Evolutionary conservation across 2,888 invertebrate genomes (phyloP).

Genomic region (Sphaerophoria taeniata): DNA sequence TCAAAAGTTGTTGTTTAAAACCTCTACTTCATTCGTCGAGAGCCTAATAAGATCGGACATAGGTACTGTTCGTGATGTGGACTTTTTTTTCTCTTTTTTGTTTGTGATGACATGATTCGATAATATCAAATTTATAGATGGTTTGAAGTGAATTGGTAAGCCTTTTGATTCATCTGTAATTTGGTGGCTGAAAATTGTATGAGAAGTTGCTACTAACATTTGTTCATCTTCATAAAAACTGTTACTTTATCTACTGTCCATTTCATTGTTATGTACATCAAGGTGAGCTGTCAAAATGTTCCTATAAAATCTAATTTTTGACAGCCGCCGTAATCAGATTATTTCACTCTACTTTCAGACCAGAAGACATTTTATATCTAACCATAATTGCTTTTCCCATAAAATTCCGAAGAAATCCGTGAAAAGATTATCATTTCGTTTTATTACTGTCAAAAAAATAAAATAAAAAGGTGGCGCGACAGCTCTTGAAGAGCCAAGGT

Average conservation of each 20-base stretch:
- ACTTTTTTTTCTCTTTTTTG: slow-evolving; percentile 5
- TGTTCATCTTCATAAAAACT: too few relatives aligned
- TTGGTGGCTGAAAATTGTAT: too few relatives aligned
- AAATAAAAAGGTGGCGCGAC: too few relatives aligned
- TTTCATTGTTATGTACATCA: too few relatives aligned
- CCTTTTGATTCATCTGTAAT: too few relatives aligned
- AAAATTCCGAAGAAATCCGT: not conserved
- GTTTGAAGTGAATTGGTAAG: slow-evolving; percentile 49
- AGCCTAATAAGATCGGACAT: slow-evolving; percentile 53
- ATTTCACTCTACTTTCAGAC: not conserved
- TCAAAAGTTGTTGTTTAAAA: slow-evolving; percentile 42
- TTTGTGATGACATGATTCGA: slow-evolving; percentile 67
- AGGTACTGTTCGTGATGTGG: slow-evolving; percentile 18
- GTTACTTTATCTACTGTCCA: too few relatives aligned
- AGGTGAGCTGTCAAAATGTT: not conserved
- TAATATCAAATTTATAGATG: slow-evolving; percentile 69
- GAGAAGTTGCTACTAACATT: too few relatives aligned
- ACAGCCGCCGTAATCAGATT: not conserved
- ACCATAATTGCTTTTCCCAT: not conserved
- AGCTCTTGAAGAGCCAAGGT: too few relatives aligned
- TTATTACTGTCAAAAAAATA: too few relatives aligned
- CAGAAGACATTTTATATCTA: not conserved
- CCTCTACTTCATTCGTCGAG: slow-evolving; percentile 32
- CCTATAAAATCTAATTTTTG: not conserved
- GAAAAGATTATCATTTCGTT: slow-evolving; percentile 30